Conservation (phyloP, 2,888 invertebrate genomes). For the Cistogaster globosa region DNA sequence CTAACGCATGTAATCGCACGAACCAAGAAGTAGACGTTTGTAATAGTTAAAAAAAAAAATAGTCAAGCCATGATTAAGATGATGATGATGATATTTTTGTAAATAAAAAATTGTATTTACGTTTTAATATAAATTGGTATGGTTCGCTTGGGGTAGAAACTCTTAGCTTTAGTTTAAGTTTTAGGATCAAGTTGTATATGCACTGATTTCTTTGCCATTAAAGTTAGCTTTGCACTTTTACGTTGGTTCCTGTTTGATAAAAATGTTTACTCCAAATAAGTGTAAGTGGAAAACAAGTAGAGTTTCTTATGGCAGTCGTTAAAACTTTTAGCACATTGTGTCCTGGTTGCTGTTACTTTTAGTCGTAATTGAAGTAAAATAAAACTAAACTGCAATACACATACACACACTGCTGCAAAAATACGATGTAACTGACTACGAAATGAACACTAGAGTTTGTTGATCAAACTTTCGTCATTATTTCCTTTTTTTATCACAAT, state of each 20-base stretch:
- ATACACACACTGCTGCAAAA: no score
- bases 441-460: no score
- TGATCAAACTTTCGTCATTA: not conserved
- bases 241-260: slow-evolving; percentile 76
- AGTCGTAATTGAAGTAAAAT: slow-evolving; percentile 78
- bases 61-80: slow-evolving; percentile 61
- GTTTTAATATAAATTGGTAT: slow-evolving; percentile 31
- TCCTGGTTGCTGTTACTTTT: slow-evolving; percentile 15
- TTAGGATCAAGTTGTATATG: slow-evolving; percentile 55
- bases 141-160: slow-evolving; percentile 31
- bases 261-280: slow-evolving; percentile 77
- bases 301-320: slow-evolving; percentile 15
- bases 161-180: slow-evolving; percentile 44
- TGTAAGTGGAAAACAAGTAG: slow-evolving; percentile 13
- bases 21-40: slow-evolving; percentile 47
- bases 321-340: not conserved
- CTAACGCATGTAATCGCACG: slow-evolving; percentile 49
- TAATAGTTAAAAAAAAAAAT: slow-evolving; percentile 7
- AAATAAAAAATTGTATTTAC: not conserved
- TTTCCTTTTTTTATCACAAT: no score
- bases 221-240: slow-evolving; percentile 76
- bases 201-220: slow-evolving; percentile 80
- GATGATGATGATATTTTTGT: slow-evolving; percentile 28
- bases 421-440: slow-evolving; percentile 53
- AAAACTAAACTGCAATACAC: slow-evolving; percentile 33